phyloP scores from a whole-genome alignment of 2,888 invertebrate genomes.

The Ophion costatus region DNA sequence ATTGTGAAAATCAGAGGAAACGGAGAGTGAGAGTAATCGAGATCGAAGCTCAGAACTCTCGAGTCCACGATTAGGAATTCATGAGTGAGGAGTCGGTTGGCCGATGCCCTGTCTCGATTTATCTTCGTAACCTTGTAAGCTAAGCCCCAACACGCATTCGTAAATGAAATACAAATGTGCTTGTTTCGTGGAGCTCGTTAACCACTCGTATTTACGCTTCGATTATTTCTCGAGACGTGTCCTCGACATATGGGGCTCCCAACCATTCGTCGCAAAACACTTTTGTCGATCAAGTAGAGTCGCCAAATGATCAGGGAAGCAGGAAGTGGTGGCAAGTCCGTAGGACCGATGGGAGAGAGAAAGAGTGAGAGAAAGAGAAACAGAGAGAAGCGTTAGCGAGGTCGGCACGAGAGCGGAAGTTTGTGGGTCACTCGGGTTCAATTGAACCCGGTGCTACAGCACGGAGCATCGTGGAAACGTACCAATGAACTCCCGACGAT shows the following conservation, averaged over 20 bases:
- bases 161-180: no score
- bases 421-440: constrained; percentile 73
- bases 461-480: constrained; percentile 79
- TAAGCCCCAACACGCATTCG: not conserved
- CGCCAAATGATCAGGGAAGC: constrained; percentile 75
- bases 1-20: constrained; percentile 4
- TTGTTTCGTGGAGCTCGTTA: not conserved
- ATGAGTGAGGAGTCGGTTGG: constrained; percentile 33
- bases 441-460: constrained; percentile 73
- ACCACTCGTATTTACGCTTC: constrained; percentile 44
- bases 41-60: constrained; percentile 63
- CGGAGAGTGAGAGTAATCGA: constrained; percentile 63
- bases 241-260: constrained; percentile 71
- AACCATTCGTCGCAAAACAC: constrained; percentile 79
- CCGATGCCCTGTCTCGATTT: not conserved
- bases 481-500: constrained; percentile 78
- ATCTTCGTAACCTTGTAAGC: not conserved
- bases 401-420: constrained; percentile 60
- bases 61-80: constrained; percentile 43
- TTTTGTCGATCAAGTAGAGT: constrained; percentile 82
- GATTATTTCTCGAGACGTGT: constrained; percentile 64
- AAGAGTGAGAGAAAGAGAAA: constrained; percentile 1
- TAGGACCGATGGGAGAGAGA: not conserved
- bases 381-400: not conserved
- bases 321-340: constrained; percentile 68